phyloP scores from a whole-genome alignment of 2,113 vertebrate species.

The Chionomys nivalis region DNA sequence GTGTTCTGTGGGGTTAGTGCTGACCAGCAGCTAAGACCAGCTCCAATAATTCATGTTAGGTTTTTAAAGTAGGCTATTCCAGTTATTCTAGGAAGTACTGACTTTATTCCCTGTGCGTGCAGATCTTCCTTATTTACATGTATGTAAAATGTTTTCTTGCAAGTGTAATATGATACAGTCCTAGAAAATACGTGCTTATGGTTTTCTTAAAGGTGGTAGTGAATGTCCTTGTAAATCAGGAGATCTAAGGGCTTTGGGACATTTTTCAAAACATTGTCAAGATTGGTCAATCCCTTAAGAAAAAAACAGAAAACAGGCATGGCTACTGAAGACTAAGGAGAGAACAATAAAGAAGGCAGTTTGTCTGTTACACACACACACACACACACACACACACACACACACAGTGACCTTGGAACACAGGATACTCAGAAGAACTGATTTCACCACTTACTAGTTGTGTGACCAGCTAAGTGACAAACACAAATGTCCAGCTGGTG shows the following conservation, averaged over 20 bases:
- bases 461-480: background rate
- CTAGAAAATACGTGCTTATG: background rate
- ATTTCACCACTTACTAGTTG: background rate
- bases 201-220: background rate
- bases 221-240: background rate
- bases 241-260: background rate
- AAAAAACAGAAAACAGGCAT: background rate
- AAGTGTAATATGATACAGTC: background rate
- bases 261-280: constrained; percentile 24
- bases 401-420: background rate
- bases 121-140: background rate
- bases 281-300: background rate
- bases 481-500: background rate
- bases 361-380: background rate
- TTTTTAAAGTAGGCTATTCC: background rate
- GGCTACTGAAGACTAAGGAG: background rate
- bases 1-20: background rate
- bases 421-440: background rate
- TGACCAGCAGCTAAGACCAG: background rate
- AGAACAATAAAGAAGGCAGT: background rate
- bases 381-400: background rate
- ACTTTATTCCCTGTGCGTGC: background rate
- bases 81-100: background rate
- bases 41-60: background rate
- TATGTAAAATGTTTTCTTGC: background rate